These are phyloP conservation scores for Eristalinus aeneus DNA, from an alignment of 2,888 invertebrate genomes.

Conservation along the genomic window DNA sequence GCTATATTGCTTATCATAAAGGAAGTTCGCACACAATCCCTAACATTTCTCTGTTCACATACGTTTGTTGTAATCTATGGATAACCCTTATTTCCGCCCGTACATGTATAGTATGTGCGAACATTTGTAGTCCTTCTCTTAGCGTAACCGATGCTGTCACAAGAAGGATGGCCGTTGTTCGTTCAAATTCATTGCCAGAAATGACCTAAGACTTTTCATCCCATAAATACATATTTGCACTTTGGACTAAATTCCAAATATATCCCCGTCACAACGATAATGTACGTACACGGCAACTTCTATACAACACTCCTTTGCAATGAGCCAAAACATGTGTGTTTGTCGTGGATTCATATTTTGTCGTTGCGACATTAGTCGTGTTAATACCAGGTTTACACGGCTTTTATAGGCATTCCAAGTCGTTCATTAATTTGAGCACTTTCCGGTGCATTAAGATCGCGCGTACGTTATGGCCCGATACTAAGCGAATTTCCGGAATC, in stretches of 20 bases:
- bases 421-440: slow-evolving; percentile 33
- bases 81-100: neutral
- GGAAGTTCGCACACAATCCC: neutral
- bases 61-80: neutral
- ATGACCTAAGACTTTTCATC: slow-evolving; percentile 29
- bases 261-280: slow-evolving; percentile 17
- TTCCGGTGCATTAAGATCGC: slow-evolving; percentile 47
- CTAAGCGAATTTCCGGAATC: slow-evolving; percentile 14
- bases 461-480: slow-evolving; percentile 24
- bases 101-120: neutral
- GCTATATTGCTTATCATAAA: neutral
- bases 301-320: neutral
- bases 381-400: slow-evolving; percentile 26
- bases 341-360: neutral
- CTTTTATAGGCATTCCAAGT: slow-evolving; percentile 33
- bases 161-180: neutral
- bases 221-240: slow-evolving; percentile 39
- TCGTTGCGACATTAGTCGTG: slow-evolving; percentile 29
- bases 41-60: neutral
- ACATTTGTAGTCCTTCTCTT: neutral
- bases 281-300: neutral
- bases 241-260: slow-evolving; percentile 15
- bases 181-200: slow-evolving; percentile 13
- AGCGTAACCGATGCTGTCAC: neutral
- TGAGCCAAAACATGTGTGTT: neutral